Evolutionary conservation across 2,888 invertebrate species (phyloP).

Genomic region (Acronicta aceris): DNA sequence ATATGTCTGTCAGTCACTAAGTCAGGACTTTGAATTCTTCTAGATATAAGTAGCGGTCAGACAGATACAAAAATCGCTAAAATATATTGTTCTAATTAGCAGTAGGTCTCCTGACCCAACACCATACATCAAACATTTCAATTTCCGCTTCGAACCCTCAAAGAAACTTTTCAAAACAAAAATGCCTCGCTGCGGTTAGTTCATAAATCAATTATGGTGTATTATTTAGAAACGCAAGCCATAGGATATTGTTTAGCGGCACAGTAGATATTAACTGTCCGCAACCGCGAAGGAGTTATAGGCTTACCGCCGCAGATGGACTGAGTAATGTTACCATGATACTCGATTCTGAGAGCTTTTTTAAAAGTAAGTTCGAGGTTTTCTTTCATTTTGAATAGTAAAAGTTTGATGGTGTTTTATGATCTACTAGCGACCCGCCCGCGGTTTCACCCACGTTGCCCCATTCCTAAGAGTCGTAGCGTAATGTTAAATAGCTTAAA

Average conservation of each 20-base stretch:
- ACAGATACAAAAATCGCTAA: too few relatives aligned
- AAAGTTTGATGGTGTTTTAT: too few relatives aligned
- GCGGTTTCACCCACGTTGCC: too few relatives aligned
- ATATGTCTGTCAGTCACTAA: too few relatives aligned
- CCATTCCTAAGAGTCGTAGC: too few relatives aligned
- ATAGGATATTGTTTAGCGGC: constrained; percentile 43
- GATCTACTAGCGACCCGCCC: too few relatives aligned
- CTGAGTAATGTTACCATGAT: constrained; percentile 19
- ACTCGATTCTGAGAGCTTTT: constrained; percentile 4
- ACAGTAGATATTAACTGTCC: constrained; percentile 19
- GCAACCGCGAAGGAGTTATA: constrained; percentile 18
- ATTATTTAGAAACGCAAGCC: constrained; percentile 34
- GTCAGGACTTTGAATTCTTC: too few relatives aligned
- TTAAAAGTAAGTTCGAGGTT: not conserved
- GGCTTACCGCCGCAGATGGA: constrained; percentile 24
- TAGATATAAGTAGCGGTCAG: too few relatives aligned
- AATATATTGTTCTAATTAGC: too few relatives aligned
- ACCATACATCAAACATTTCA: not conserved
- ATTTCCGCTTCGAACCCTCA: constrained; percentile 9
- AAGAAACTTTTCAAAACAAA: constrained; percentile 5
- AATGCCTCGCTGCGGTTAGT: constrained; percentile 19
- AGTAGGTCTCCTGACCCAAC: not conserved
- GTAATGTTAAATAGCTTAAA: too few relatives aligned
- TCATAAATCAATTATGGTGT: constrained; percentile 48
- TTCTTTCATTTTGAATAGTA: too few relatives aligned